Evolutionary conservation across 2,888 invertebrate genomes (phyloP), one percentile per base, ranked within the genome.

Genomic region (Cerceris ruficornis): DNA sequence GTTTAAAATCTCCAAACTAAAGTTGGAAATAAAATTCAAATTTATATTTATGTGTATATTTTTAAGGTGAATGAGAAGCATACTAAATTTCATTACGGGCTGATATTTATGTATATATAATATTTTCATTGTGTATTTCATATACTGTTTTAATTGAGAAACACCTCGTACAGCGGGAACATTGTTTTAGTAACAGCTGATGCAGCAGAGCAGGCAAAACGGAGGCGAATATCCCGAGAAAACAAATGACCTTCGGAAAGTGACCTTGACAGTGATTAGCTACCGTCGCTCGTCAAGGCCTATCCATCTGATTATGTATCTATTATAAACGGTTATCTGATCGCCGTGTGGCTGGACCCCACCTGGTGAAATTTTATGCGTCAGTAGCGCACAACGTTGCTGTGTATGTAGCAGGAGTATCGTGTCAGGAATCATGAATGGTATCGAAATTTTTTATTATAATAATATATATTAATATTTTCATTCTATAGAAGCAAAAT

Each of bases 191-290:
- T 91, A 90, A 91, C 91, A 86, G 90, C 92, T 82, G 92, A 92
- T 88, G 89, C 91, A 82, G 91, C 91, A 85, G 92, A 92, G 84
- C 92, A 92, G 87, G 90, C 92, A 83, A 93, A 94, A 86, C 93
- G 95, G 89, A 94, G 95, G 91, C 95, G 96, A 91, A 93, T 94
- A 86, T 95, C 95, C 82, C 95, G 95, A 92, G 95, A 95, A 93
- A 95, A 94, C 94, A 96, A 96, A 95, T 96, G 96, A 96, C 95
- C 94, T 92, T 91, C 92, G 91, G 92, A 90, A 91, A 92, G 91
- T 88, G 92, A 92, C 91, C 92, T 92, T 92, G 92, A 92, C 92
- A 92, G 92, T 90, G 92, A 92, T 92, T 92, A 92, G 92, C 92
- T 91, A 92, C 86, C 89, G 91, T 92, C 88, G 88, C 91, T 91